Percentiles rank a stretch among this genome's conserved stretches.
phyloP scores from a whole-genome alignment of 2,797 vertebrate genomes.

The Brachyalestes nurse region DNA sequence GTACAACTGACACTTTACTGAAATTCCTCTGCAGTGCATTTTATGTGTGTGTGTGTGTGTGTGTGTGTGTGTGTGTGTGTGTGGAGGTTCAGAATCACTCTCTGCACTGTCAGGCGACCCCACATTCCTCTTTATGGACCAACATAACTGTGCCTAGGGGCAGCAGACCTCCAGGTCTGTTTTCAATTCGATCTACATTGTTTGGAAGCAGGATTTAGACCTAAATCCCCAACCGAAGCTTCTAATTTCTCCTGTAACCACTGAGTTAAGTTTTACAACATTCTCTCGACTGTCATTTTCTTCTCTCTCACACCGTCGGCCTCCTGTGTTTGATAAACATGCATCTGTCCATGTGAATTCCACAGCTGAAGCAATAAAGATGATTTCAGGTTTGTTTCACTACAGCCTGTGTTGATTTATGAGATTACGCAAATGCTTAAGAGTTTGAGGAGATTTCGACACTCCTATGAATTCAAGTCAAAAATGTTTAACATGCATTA shows the following conservation, averaged over 20 bases:
- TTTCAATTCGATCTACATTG: background rate
- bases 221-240: background rate
- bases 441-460: background rate
- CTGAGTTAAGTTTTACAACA: background rate
- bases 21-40: background rate
- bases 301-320: background rate
- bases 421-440: background rate
- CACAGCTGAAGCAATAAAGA: constrained; percentile 40
- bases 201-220: background rate
- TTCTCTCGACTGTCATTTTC: background rate
- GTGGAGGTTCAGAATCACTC: background rate
- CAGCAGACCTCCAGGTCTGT: background rate
- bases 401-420: background rate
- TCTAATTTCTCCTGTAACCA: background rate
- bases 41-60: background rate
- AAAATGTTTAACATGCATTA: background rate
- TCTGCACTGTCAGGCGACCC: background rate
- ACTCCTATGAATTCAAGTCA: background rate
- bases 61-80: constrained; percentile 3
- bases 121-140: background rate
- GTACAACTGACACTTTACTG: background rate
- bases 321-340: constrained; percentile 15
- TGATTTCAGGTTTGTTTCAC: constrained; percentile 33
- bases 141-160: background rate
- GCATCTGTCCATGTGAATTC: constrained; percentile 20